Evolutionary conservation across 2,888 invertebrate species (phyloP).

Genomic region (Neoaliturus tenellus): DNA sequence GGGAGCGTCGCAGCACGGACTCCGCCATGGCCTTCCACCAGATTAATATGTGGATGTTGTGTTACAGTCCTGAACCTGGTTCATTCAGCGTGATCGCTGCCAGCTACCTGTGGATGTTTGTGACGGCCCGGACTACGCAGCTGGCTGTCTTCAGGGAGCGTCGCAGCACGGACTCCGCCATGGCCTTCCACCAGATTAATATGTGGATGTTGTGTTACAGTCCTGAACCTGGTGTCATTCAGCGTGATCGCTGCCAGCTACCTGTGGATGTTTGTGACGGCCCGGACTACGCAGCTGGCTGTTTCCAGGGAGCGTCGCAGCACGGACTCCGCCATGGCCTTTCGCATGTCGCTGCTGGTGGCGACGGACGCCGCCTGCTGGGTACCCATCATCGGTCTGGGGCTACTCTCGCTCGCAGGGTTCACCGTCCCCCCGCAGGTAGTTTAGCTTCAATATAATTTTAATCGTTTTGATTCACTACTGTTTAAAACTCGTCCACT

Average conservation of each 20-base stretch:
- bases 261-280: conserved; percentile 74
- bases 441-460: too few species aligned
- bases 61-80: conserved; percentile 73
- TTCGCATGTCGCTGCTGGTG: conserved; percentile 74
- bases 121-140: too few species aligned
- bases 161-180: too few species aligned
- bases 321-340: conserved; percentile 73
- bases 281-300: conserved; percentile 72
- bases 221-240: conserved; percentile 73
- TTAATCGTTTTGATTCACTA: too few species aligned
- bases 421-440: conserved; percentile 73
- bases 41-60: too few species aligned
- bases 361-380: conserved; percentile 75
- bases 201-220: conserved; percentile 65
- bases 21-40: too few species aligned
- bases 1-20: too few species aligned
- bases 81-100: conserved; percentile 73
- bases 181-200: too few species aligned
- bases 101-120: too few species aligned
- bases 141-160: too few species aligned
- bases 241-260: conserved; percentile 73
- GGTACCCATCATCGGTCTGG: conserved; percentile 74
- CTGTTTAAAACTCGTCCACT: too few species aligned
- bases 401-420: conserved; percentile 72
- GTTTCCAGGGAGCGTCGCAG: conserved; percentile 69